These are phyloP conservation scores for Buphagus erythrorhynchus DNA, from an alignment of 2,797 vertebrate genomes.

Conservation along the genomic window DNA sequence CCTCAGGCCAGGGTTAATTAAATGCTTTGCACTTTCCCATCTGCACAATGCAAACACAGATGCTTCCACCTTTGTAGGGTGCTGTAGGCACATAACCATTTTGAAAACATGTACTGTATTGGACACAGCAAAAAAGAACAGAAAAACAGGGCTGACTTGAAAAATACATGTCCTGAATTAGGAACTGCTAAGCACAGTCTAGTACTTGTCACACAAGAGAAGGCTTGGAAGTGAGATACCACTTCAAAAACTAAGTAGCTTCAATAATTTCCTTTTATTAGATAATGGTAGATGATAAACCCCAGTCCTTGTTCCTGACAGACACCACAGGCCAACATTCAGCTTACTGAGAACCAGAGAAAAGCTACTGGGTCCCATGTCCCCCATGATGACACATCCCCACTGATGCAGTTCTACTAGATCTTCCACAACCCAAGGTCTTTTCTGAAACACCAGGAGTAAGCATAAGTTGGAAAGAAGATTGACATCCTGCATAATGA, in stretches of 20 bases:
- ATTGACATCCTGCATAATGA: background rate
- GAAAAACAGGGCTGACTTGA: background rate
- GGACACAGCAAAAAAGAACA: background rate
- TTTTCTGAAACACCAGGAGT: background rate
- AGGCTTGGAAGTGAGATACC: background rate
- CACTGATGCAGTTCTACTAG: background rate
- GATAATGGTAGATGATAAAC: background rate
- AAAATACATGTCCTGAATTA: background rate
- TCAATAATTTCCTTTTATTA: background rate
- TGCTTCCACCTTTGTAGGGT: background rate
- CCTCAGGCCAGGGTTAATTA: background rate
- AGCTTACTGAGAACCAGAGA: background rate
- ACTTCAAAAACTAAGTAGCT: background rate
- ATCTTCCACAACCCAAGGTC: background rate
- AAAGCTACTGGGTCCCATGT: accelerated
- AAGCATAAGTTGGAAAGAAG: background rate
- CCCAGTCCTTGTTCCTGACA: background rate
- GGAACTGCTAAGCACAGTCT: background rate
- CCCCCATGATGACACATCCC: background rate
- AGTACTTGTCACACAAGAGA: background rate
- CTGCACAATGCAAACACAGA: background rate
- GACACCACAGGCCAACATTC: background rate
- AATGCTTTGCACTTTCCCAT: background rate
- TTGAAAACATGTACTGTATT: background rate
- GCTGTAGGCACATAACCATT: background rate